Base-by-base conservation (phyloP, 2,797 vertebrate genomes). In the Eospalax fontanierii region DNA sequence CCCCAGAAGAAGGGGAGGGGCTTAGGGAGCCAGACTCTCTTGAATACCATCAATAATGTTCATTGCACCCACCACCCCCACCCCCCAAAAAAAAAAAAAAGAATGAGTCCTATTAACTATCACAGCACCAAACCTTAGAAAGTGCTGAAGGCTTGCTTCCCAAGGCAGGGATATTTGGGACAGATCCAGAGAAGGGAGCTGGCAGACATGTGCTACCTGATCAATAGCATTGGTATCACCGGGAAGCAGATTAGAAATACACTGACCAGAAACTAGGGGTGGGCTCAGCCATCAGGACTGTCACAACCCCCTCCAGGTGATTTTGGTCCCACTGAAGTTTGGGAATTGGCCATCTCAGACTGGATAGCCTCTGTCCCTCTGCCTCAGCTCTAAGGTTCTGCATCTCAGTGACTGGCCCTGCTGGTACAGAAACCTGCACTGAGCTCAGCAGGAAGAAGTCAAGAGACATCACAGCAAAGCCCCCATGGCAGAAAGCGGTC, bases 331-430 rank as follows among this genome's bases (percentile, higher is more conserved):
- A 2, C 11, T 70, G 1, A 50, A 75, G 26, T 84, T 30, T 66
- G 28, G 59, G 46, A 40, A 66, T 1, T 19, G 6, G 22, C 14
- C 28, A 4, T 28, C 43, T 28, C 22, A 59, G 43, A 59, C 19
- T 35, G 12, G 1, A 2, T 1, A 7, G 70, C 18, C 74, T 38
- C 24, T 2, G 4, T 50, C 26, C 16, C 3, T 38, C 33, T 4
- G 10, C 4, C 26, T 59, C 50, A 71, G 16, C 10, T 82, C 65
- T 74, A 21, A 40, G 82, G 7, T 30, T 75, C 79, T 40, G 9
- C 2, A 24, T 22, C 14, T 35, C 40, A 5, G 5, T 46, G 38
- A 68, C 38, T 80, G 35, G 57, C 35, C 88, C 65, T 70, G 33
- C 9, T 50, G 28, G 30, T 40, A 70, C 26, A 9, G 28, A 1